phyloP scores from a whole-genome alignment of 35 echinoderm and acorn worm species.

The Holothuria glaberrima region DNA sequence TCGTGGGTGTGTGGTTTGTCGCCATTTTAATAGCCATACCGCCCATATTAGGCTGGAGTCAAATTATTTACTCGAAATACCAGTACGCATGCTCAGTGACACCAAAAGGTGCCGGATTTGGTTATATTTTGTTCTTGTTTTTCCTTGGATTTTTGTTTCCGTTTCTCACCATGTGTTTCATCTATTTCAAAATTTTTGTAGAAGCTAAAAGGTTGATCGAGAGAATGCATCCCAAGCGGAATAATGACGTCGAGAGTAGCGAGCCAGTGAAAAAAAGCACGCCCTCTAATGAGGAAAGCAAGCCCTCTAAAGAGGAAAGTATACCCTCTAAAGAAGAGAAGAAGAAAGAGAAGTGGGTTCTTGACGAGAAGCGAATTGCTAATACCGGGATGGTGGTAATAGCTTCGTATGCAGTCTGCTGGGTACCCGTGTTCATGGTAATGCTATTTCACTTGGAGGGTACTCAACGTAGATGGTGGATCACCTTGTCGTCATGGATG shows the following conservation, averaged over 20 bases:
- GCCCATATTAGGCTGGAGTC: slow-evolving; percentile 72
- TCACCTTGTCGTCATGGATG: slow-evolving; percentile 73
- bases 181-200: slow-evolving; percentile 74
- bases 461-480: slow-evolving; percentile 53
- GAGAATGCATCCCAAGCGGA: slow-evolving; percentile 40
- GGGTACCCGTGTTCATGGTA: slow-evolving; percentile 83
- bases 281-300: slow-evolving; percentile 29
- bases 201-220: slow-evolving; percentile 69
- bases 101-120: neutral
- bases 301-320: slow-evolving; percentile 19
- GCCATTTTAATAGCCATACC: slow-evolving; percentile 65
- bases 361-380: slow-evolving; percentile 77
- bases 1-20: slow-evolving; percentile 53
- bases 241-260: neutral
- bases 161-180: slow-evolving; percentile 60
- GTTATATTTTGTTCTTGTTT: slow-evolving; percentile 74
- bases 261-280: neutral
- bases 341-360: slow-evolving; percentile 59
- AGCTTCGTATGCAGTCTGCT: slow-evolving; percentile 69
- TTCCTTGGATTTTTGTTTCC: slow-evolving; percentile 70
- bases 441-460: slow-evolving; percentile 60
- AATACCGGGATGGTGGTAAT: slow-evolving; percentile 73
- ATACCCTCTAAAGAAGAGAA: slow-evolving; percentile 33
- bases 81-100: slow-evolving; percentile 72
- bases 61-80: slow-evolving; percentile 61